Evolutionary conservation across 1,140 invertebrate genomes (phyloP), one percentile per base, ranked within the genome.

Genomic region (Temnothorax curvispinosus): DNA sequence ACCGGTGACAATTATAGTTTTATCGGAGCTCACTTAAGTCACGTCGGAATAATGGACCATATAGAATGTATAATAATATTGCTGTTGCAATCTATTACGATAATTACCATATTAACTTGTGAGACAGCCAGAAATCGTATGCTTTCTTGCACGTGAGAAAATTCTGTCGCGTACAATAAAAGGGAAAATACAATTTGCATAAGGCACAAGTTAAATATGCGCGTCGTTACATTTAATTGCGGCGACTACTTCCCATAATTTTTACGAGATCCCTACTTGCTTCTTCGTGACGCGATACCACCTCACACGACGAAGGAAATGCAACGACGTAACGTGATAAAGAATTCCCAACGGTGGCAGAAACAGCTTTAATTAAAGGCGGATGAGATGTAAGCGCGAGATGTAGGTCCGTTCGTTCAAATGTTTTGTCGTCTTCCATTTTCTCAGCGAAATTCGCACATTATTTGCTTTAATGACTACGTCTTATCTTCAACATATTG

Each of bases 361-460:
- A 32, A 44, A 35, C n/a, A 15, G 65, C 27, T 72, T 88, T 71
- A 85, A 85, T 85, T 85, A 85, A 54, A 35, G 15, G 58, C 58
- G 15, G 47, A 69, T n/a, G 35, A 56, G 52, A 82, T 38, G 44
- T 27, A 80, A 86, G 64, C 44, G 50, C 13, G 13, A 58, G 58
- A 75, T 74, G 11, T 54, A 72, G 52, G 47, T 35, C 8, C 41
- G 21, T 15, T 35, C 6, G 6, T 41, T 75, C 50, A n/a, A 32
- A 54, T 21, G 21, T n/a, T 47, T 71, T 5, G n/a, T 77, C 11
- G 47, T 44, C n/a, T 18, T 32, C 35, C 9, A 9, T 47, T 13
- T 75, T 62, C 76, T 65, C 60, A 65, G 21, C 18, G 7, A n/a
- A 50, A 58, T 76, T 85, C 27, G 56, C 32, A 47, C 60, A 52